These are phyloP conservation scores for Bombus cullumanus DNA, from an alignment of 1,140 invertebrate species.

Conservation along the genomic window DNA sequence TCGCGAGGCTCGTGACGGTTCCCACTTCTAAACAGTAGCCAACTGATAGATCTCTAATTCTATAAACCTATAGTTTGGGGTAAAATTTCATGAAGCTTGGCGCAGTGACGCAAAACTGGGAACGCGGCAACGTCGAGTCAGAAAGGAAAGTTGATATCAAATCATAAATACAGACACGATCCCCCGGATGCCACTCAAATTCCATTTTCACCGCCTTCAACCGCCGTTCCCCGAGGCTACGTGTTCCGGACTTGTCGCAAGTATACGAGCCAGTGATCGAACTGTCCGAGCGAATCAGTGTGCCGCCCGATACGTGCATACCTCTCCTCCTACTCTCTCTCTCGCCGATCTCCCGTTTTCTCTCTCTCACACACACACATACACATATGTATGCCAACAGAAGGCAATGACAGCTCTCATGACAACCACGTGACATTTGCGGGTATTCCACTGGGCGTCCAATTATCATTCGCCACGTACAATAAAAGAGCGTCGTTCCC, in stretches of 20 bases:
- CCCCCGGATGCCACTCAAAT: conserved; percentile 42
- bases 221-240: conserved; percentile 7
- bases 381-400: conserved; percentile 70
- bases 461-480: conserved; percentile 76
- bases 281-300: conserved; percentile 57
- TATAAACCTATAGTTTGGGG: conserved; percentile 12
- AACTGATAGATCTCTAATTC: conserved; percentile 39
- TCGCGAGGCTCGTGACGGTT: background rate
- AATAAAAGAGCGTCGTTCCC: conserved; percentile 42
- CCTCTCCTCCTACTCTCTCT: background rate
- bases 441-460: conserved; percentile 77
- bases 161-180: conserved; percentile 26
- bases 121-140: background rate
- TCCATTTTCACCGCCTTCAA: conserved; percentile 45
- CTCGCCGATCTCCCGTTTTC: background rate
- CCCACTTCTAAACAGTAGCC: background rate
- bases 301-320: conserved; percentile 40
- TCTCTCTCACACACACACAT: conserved; percentile 6
- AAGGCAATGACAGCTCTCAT: conserved; percentile 78
- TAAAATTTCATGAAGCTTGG: conserved; percentile 14
- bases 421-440: conserved; percentile 81
- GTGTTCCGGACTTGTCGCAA: conserved; percentile 38
- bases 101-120: background rate
- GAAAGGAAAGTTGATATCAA: conserved; percentile 43
- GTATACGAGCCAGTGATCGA: conserved; percentile 48